Base-by-base conservation (phyloP, 2,888 invertebrate species). In the Ectemnius lituratus region DNA sequence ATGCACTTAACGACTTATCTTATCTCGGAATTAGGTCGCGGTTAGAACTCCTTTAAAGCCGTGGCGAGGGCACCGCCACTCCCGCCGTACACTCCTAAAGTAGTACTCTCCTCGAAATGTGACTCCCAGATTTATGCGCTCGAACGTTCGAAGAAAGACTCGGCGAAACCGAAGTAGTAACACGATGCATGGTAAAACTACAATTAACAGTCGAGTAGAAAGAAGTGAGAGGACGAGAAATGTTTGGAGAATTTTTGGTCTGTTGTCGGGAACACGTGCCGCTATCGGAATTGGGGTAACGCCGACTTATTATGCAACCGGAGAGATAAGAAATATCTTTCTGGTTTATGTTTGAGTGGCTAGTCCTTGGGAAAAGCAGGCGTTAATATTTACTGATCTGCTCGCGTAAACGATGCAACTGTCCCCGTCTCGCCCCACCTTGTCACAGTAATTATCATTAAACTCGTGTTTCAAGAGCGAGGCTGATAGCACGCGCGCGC, bases 1-100 rank as follows among this genome's bases (percentile, higher is more conserved):
- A 67, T 87, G 87, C 87, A 87, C 85, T 89, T 88, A 87, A 88
- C 87, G 87, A 88, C 86, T 88, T 88, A 89, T 89, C 89, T 89
- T 89, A 89, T 89, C 89, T 85, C 80, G 83, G 88, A 88, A 87
- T 87, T 87, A 86, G 87, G 85, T 85, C 86, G 86, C 82, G 81
- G 80, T 84, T 85, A 79, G 75, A 76, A 62, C 82, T 72, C 73
- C 77, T 71, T 84, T 82, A 77, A 81, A 72, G 68, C 81, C 27
- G 57, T 23, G 59, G 60, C 70, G 73, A 71, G 69, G 69, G 71
- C 71, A 69, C 63, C 64, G 18, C 23, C 23, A 23, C 23, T 23
- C 23, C 62, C 63, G 16, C 8, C 16, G 16, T 4, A 4, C 52
- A 52, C 37, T 37, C 5, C 37, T 37, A 11, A 37, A 64, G 66